Evolutionary conservation across 2,888 invertebrate genomes (phyloP).

Genomic region (Muschampia plurimacula): DNA sequence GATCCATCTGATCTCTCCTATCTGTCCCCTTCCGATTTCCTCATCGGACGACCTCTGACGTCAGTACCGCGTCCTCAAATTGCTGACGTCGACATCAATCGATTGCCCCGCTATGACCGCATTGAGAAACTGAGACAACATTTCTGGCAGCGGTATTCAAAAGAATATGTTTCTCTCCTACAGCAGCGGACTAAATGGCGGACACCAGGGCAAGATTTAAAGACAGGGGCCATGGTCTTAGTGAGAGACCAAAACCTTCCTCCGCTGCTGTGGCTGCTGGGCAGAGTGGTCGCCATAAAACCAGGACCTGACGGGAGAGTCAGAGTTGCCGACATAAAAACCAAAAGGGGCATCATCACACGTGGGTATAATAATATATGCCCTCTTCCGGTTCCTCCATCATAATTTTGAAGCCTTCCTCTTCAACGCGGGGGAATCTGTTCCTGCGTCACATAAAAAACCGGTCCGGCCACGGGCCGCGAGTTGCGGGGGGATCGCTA

Average conservation of each 20-base stretch:
- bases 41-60: slow-evolving; percentile 41
- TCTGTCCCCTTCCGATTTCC: slow-evolving; percentile 41
- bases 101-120: slow-evolving; percentile 36
- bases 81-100: slow-evolving; percentile 29
- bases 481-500: not conserved
- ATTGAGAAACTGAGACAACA: slow-evolving; percentile 40
- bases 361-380: slow-evolving; percentile 23
- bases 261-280: slow-evolving; percentile 39
- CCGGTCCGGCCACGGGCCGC: not conserved
- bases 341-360: slow-evolving; percentile 13
- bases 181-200: slow-evolving; percentile 39
- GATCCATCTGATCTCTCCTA: slow-evolving; percentile 36
- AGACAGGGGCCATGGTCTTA: slow-evolving; percentile 31
- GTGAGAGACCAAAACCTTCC: slow-evolving; percentile 36
- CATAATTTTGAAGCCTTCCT: slow-evolving; percentile 9
- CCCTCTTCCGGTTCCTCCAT: slow-evolving; percentile 14
- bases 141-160: slow-evolving; percentile 39
- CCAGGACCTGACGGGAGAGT: slow-evolving; percentile 30
- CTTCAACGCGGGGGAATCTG: slow-evolving; percentile 46
- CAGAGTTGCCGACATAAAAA: slow-evolving; percentile 35
- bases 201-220: not conserved
- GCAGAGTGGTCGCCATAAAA: slow-evolving; percentile 29
- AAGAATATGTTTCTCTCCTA: slow-evolving; percentile 37
- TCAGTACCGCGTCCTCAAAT: slow-evolving; percentile 42
- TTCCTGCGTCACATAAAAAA: slow-evolving; percentile 20